Evolutionary conservation across 2,113 vertebrate species (phyloP), one percentile per base, ranked within the genome.

Genomic region (Trachemys scripta): DNA sequence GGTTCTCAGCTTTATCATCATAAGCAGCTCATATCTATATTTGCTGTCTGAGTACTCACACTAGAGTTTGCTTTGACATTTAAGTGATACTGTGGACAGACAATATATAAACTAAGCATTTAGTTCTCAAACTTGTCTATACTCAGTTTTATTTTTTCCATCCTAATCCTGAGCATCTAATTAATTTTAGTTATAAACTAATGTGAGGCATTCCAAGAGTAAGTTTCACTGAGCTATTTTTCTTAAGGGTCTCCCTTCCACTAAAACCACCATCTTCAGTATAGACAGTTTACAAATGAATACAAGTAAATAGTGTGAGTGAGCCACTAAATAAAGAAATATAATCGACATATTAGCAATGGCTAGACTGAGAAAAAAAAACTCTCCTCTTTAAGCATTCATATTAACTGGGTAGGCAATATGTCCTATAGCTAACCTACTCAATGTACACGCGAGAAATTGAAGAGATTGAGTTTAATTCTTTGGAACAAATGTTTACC

Each of bases 111-210:
- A 42, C 62, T 80, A 31, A 89, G 79, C n/a, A 51, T 45, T 85
- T 93, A 2, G 90, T 81, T 91, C 89, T 94, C 95, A 85, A 82
- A 59, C 75, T 12, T 79, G 81, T 91, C 93, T 92, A 89, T 87
- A 88, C 90, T 83, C 65, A 27, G n/a, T 80, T 96, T 90, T 54
- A 35, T 13, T 90, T 92, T 79, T 75, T 47, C 45, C 65, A 54
- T 59, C 51, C 56, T 84, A 65, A 72, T 56, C 54, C 42, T 93
- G 90, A 97, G 92, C 65, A 94, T 25, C 88, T 54, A 87, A 51
- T 94, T 92, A 88, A 84, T 65, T 69, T 94, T 92, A 92, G 47
- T 81, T 25, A 65, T 75, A 84, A 90, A 51, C 59, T 91, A 84
- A 65, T 31, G 93, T 38, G 13, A 95, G 81, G 88, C 50, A 35